A percentile compares a stretch with the other conserved stretches of the same genome.
phyloP scores from a whole-genome alignment of 1,140 invertebrate species.

The Nymphalis io region DNA sequence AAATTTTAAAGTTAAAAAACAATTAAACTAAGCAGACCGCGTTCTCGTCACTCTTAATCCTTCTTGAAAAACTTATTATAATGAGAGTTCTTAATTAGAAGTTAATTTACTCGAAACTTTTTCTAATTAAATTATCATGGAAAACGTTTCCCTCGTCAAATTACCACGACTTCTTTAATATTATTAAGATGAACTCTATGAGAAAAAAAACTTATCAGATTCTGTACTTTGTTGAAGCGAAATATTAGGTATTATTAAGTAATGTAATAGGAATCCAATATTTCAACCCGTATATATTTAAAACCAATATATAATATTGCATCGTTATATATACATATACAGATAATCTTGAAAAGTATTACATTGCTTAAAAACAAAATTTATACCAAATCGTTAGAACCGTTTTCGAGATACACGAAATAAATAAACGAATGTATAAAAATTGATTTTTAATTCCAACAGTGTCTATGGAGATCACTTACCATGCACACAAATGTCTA shows the following conservation, averaged over 20 bases:
- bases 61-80: slow-evolving; percentile 23
- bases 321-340: too few species aligned
- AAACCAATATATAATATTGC: too few species aligned
- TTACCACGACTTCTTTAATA: slow-evolving; percentile 45
- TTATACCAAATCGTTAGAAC: too few species aligned
- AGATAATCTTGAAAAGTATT: too few species aligned
- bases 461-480: too few species aligned
- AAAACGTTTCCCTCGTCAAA: slow-evolving; percentile 50
- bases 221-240: not conserved
- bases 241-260: not conserved
- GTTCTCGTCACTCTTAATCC: slow-evolving; percentile 18
- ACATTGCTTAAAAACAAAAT: too few species aligned
- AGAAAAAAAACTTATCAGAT: slow-evolving; percentile 3
- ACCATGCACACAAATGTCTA: too few species aligned
- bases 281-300: too few species aligned
- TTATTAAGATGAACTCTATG: slow-evolving; percentile 26
- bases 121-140: slow-evolving; percentile 54
- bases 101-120: slow-evolving; percentile 52
- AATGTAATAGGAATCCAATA: too few species aligned
- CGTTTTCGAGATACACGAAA: too few species aligned
- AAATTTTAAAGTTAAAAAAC: slow-evolving; percentile 2
- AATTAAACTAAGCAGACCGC: slow-evolving; percentile 3
- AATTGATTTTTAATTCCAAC: too few species aligned
- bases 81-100: slow-evolving; percentile 37
- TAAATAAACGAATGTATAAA: too few species aligned